Evolutionary conservation across 2,888 invertebrate genomes (phyloP).

Genomic region (Pardosa pseudoannulata): DNA sequence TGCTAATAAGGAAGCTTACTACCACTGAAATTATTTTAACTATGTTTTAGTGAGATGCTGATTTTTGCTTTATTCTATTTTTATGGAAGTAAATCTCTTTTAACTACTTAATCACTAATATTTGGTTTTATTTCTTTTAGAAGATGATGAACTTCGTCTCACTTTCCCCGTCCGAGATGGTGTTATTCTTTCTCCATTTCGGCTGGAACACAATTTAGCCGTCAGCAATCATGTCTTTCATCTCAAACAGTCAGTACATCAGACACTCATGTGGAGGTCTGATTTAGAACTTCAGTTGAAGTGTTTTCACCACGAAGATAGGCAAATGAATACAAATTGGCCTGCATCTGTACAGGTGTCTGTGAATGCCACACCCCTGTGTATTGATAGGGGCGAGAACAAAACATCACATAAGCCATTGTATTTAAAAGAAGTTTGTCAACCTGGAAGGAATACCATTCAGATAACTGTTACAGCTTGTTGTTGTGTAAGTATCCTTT

Average conservation of each 20-base stretch:
- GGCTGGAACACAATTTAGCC: slow-evolving; percentile 96
- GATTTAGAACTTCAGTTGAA: slow-evolving; percentile 96
- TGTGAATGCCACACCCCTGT: slow-evolving; percentile 94
- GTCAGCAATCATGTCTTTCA: slow-evolving; percentile 99
- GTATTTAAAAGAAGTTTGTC: slow-evolving; percentile 97
- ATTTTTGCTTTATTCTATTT: no score
- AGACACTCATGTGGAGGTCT: slow-evolving; percentile 97
- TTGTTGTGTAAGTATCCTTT: slow-evolving; percentile 96
- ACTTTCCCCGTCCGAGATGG: slow-evolving; percentile 98
- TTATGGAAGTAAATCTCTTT: no score
- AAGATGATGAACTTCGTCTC: slow-evolving; percentile 95
- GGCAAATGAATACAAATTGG: slow-evolving; percentile 98
- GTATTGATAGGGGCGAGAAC: slow-evolving; percentile 95
- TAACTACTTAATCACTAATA: no score
- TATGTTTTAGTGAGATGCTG: no score
- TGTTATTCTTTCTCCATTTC: slow-evolving; percentile 95
- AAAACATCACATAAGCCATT: slow-evolving; percentile 96
- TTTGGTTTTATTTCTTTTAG: slow-evolving; percentile 78
- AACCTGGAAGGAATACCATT: slow-evolving; percentile 96
- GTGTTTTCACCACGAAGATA: slow-evolving; percentile 98
- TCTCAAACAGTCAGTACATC: slow-evolving; percentile 94
- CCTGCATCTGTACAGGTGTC: slow-evolving; percentile 95
- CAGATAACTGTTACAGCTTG: slow-evolving; percentile 98
- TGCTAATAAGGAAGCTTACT: no score
- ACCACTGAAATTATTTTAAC: no score